phyloP scores from a whole-genome alignment of 1,140 invertebrate genomes.

The Rhagoletis zephyria region DNA sequence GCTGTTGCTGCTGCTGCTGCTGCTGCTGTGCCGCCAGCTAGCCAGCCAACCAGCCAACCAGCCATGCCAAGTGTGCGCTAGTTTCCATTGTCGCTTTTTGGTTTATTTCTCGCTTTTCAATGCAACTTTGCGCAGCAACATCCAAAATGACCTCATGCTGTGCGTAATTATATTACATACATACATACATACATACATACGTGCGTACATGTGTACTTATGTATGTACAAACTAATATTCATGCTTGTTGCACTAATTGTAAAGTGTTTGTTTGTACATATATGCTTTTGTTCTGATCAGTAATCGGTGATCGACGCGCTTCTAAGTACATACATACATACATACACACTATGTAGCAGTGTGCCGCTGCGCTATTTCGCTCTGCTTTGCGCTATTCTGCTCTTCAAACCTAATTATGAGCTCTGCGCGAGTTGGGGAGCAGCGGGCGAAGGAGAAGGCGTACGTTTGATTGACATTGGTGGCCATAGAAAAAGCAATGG shows the following conservation, averaged over 20 bases:
- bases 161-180: conserved; percentile 14
- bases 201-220: background rate
- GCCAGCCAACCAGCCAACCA: background rate
- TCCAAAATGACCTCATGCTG: conserved; percentile 28
- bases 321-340: background rate
- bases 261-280: background rate
- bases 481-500: too few relatives aligned
- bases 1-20: background rate
- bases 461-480: background rate
- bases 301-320: background rate
- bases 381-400: background rate
- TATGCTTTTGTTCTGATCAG: background rate
- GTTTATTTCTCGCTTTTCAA: conserved; percentile 33
- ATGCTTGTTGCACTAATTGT: background rate
- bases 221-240: background rate
- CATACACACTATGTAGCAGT: too few relatives aligned
- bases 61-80: background rate
- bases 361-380: background rate
- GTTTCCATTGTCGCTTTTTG: conserved; percentile 25
- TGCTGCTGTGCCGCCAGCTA: background rate
- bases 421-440: background rate
- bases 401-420: background rate
- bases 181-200: background rate
- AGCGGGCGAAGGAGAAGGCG: background rate
- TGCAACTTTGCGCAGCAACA: conserved; percentile 11